These are phyloP conservation scores for Oncorhynchus mykiss DNA, from an alignment of 2,113 vertebrate genomes.

Conservation along the genomic window DNA sequence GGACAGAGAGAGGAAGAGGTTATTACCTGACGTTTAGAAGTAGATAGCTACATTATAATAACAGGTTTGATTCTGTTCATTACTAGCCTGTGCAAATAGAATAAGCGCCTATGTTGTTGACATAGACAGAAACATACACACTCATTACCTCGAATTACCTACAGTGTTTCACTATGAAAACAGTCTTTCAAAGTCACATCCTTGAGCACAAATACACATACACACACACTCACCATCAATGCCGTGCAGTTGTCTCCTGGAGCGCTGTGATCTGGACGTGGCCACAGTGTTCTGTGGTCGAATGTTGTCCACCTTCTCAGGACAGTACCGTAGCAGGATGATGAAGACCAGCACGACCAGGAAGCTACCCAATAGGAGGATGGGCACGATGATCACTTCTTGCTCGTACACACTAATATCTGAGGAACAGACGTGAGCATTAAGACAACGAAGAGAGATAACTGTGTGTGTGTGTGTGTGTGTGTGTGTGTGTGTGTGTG, in stretches of 20 bases:
- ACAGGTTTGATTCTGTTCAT: neutral
- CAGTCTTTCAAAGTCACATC: neutral
- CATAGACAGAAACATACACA: neutral
- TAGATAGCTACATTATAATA: too few relatives aligned
- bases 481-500: neutral
- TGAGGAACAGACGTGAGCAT: constrained; percentile 31
- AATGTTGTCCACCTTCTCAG: constrained; percentile 66
- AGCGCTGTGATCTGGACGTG: neutral
- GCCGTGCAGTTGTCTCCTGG: constrained; percentile 65
- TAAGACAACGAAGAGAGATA: neutral
- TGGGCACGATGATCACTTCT: constrained; percentile 75
- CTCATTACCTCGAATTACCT: neutral
- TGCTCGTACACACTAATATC: constrained; percentile 72
- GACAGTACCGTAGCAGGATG: constrained; percentile 71
- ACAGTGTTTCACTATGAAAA: too few relatives aligned
- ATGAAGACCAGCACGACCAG: constrained; percentile 67
- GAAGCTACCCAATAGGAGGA: constrained; percentile 69
- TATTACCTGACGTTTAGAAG: too few relatives aligned
- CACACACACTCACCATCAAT: constrained; percentile 61
- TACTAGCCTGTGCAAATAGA: neutral
- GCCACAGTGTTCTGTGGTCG: constrained; percentile 13
- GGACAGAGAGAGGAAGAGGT: neutral
- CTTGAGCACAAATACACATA: neutral
- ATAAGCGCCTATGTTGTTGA: too few relatives aligned
- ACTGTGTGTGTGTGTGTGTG: neutral